Conservation (phyloP, 2,888 invertebrate species). For the Chalcis sispes region DNA sequence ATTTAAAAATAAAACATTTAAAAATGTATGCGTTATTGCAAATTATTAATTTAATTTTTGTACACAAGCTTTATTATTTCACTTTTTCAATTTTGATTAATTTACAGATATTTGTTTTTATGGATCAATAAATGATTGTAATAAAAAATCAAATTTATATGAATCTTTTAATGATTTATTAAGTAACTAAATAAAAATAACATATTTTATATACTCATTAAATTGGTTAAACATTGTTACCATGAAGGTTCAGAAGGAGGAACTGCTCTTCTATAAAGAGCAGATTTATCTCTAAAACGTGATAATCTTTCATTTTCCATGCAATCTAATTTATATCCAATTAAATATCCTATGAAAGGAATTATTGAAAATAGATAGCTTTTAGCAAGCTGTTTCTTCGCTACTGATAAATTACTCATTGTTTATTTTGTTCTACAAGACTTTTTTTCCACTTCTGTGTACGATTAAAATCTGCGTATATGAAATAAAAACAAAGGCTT, state of each 20-base stretch:
- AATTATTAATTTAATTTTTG: constrained; percentile 15
- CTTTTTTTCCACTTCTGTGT: constrained; percentile 85
- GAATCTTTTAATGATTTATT: constrained; percentile 45
- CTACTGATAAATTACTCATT: constrained; percentile 55
- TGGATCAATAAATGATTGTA: too few species aligned
- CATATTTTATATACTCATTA: constrained; percentile 35
- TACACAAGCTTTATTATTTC: constrained; percentile 1
- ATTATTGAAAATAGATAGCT: constrained; percentile 77
- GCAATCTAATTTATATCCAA: constrained; percentile 83
- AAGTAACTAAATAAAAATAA: constrained; percentile 32
- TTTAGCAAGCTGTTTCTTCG: constrained; percentile 76
- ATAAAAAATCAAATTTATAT: constrained; percentile 10
- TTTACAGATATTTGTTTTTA: background rate
- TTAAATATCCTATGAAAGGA: constrained; percentile 79
- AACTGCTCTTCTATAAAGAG: constrained; percentile 84
- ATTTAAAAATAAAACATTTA: constrained; percentile 35
- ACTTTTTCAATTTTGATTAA: background rate
- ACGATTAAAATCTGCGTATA: constrained; percentile 85
- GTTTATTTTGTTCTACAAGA: constrained; percentile 64
- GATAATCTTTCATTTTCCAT: constrained; percentile 85
- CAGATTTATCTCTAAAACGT: constrained; percentile 87
- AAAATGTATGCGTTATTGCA: constrained; percentile 12
- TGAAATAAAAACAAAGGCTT: constrained; percentile 78
- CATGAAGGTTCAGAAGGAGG: constrained; percentile 85
- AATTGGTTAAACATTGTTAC: constrained; percentile 77